These are phyloP conservation scores for Baronia brevicornis DNA, from an alignment of 2,888 invertebrate genomes.

Conservation along the genomic window DNA sequence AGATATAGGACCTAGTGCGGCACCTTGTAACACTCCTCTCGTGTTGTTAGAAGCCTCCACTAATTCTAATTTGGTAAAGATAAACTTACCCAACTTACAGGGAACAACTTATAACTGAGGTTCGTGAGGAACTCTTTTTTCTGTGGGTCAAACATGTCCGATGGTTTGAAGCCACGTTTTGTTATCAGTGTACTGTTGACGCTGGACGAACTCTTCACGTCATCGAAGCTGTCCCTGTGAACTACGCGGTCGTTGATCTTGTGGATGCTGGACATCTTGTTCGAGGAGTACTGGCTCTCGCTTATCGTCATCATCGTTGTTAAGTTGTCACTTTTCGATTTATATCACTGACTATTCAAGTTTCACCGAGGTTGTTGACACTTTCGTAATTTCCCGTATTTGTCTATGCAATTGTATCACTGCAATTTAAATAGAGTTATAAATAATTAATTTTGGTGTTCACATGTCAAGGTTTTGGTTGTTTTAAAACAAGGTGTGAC, in stretches of 20 bases:
- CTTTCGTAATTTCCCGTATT: no score
- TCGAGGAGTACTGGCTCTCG: conserved; percentile 70
- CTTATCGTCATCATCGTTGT: conserved; percentile 71
- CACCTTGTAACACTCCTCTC: conserved; percentile 40
- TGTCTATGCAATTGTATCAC: conserved; percentile 10
- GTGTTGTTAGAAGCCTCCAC: conserved; percentile 47
- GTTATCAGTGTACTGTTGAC: conserved; percentile 79
- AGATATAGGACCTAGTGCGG: conserved; percentile 25
- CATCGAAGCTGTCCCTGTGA: conserved; percentile 64
- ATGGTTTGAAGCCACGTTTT: conserved; percentile 88
- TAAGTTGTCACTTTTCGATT: conserved; percentile 19
- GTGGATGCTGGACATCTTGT: conserved; percentile 68
- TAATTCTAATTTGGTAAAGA: conserved; percentile 28
- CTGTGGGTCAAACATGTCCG: conserved; percentile 87
- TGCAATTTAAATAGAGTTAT: conserved; percentile 16
- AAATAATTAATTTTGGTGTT: conserved; percentile 20
- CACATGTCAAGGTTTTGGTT: conserved; percentile 21
- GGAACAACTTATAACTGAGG: conserved; percentile 88
- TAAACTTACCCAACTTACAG: conserved; percentile 85
- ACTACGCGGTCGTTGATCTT: conserved; percentile 66
- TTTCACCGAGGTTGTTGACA: no score
- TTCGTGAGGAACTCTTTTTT: conserved; percentile 87
- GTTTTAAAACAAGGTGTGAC: conserved; percentile 24
- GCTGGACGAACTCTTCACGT: conserved; percentile 64
- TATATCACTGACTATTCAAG: conserved; percentile 24